Evolutionary conservation across 1,140 invertebrate genomes (phyloP).

Genomic region (Zeugodacus cucurbitae): DNA sequence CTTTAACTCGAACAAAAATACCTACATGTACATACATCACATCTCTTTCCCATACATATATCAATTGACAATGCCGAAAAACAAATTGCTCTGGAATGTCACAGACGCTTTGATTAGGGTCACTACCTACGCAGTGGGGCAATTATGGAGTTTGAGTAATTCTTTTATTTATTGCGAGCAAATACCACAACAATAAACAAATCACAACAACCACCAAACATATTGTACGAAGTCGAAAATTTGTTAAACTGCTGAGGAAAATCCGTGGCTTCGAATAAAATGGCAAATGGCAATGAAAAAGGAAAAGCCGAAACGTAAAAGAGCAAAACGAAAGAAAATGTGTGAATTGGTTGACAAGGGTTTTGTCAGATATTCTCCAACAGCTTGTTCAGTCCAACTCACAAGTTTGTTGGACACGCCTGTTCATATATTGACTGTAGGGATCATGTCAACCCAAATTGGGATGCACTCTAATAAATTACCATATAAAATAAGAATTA

Average conservation of each 20-base stretch:
- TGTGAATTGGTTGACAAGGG: too few species aligned
- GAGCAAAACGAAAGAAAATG: too few species aligned
- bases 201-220: background rate
- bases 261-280: too few species aligned
- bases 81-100: background rate
- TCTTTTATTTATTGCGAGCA: background rate
- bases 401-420: too few species aligned
- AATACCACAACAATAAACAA: background rate
- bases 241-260: background rate
- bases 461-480: too few species aligned
- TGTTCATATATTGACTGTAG: too few species aligned
- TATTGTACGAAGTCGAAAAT: background rate
- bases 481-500: too few species aligned
- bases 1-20: background rate
- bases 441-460: too few species aligned
- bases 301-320: too few species aligned
- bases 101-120: background rate
- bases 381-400: too few species aligned
- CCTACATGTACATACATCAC: background rate
- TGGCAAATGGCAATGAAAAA: too few species aligned
- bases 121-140: background rate
- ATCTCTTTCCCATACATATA: background rate
- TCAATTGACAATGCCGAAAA: background rate
- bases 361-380: too few species aligned
- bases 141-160: background rate